Evolutionary conservation across 1,140 invertebrate species (phyloP), one percentile per base, ranked within the genome.

Genomic region (Drosophila navojoa): DNA sequence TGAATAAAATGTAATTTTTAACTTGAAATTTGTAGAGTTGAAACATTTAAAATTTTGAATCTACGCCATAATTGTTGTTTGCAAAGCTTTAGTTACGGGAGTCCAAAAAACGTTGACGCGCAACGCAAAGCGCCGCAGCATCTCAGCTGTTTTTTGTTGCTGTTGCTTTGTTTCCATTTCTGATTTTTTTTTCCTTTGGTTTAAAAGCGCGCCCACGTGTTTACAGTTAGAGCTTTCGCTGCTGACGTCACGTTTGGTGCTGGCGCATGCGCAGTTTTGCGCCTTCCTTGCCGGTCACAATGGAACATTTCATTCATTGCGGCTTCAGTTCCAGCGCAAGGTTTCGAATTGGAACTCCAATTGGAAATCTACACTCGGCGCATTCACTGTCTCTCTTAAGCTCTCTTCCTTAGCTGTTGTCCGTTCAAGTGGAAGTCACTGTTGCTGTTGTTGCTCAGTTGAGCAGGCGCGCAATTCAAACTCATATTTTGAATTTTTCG

Each of bases 1-100:
- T 9, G 9, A 9, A n/a, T 5, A 2, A 13, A n/a, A 13, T 4
- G 45, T 45, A 11, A 15, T 15, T 59, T 11, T 63, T 54, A 54
- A 40, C 15, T 32, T 62, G 13, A 61, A 55, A 44, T 50, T 49
- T 63, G 25, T 62, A 40, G 58, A 45, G 42, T 44, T 59, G 22
- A n/a, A 50, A 76, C 61, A 81, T 77, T 73, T 49, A 77, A 64
- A 80, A 77, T 73, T 81, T 81, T 68, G 68, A 35, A 52, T 64
- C 32, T 47, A 79, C 35, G 4, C 29, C 50, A 80, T 59, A 61
- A 70, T 49, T 79, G 57, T 49, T 9, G 32, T 64, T 38, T 47
- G 50, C 32, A 25, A 25, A 42, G 35, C 19, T 25, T 55, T 6
- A 35, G 32, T 55, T 35, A 19, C 2, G 47, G 5, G 27, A 50